Evolutionary conservation across 2,797 vertebrate species (phyloP), one percentile per base, ranked within the genome.

Genomic region (Tamandua tetradactyla): DNA sequence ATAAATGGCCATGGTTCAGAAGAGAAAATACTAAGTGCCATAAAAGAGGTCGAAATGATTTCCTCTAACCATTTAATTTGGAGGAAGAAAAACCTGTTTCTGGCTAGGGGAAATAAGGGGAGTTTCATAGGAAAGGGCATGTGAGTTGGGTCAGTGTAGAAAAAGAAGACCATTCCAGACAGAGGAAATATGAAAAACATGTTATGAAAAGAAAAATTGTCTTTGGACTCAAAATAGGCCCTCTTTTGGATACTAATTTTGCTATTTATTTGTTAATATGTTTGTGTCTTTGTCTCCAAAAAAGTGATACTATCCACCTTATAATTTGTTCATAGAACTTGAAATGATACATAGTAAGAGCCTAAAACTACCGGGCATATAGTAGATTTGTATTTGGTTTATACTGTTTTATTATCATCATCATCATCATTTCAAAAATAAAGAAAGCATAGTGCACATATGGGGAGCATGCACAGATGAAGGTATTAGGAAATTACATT

Each of bases 31-130:
- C 5, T 90, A 74, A 27, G 35, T 78, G 23, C 30, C 35, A 32
- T 72, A 42, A 88, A 83, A 71, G 17, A 88, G 64, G 20, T 76
- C 1, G 32, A 75, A 72, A 55, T 84, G 18, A 37, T 90, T 89
- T 93, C 40, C 62, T 88, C 89, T 72, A 86, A 44, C n/a, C 69
- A 14, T 87, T 76, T 85, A 12, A 44, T 79, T 76, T 81, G 85
- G 49, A 95, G 11, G 22, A 76, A 23, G 37, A 93, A 95, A 93
- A 93, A 75, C 66, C n/a, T 57, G 76, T 81, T 84, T 83, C 13
- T 81, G 37, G 14, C 40, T 83, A 30, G 75, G 6, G 6, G 22
- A 5, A 17, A 75, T 52, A 78, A 14, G 47, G 30, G 23, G n/a
- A 27, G 66, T 90, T 82, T 87, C 68, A 44, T 78, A 74, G 37